A percentile compares a stretch with the other conserved stretches of the same genome.
phyloP scores from a whole-genome alignment of 2,888 invertebrate genomes.

The Congeria kusceri region DNA sequence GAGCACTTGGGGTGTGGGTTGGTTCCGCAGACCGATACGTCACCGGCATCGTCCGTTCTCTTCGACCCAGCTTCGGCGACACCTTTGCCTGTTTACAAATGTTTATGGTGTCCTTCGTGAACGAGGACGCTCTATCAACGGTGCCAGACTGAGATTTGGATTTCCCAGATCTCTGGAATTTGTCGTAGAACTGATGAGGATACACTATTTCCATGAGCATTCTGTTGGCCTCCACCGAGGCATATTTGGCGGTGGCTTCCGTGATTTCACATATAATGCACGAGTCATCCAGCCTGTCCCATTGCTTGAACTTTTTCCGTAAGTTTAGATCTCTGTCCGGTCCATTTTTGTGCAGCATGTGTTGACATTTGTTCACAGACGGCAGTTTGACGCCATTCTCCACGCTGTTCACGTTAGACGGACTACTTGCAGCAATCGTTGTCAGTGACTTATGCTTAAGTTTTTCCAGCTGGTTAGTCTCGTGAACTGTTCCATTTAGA shows the following conservation, averaged over 20 bases:
- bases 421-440: too few species aligned
- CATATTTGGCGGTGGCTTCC: slow-evolving; percentile 45
- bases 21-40: background rate
- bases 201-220: slow-evolving; percentile 56
- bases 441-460: too few species aligned
- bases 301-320: slow-evolving; percentile 4
- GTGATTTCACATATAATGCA: slow-evolving; percentile 51
- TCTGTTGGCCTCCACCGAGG: slow-evolving; percentile 45
- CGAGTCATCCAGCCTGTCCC: background rate
- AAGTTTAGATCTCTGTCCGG: background rate
- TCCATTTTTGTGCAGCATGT: slow-evolving; percentile 4
- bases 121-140: background rate
- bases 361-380: background rate
- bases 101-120: slow-evolving; percentile 21
- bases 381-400: slow-evolving; percentile 1
- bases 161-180: slow-evolving; percentile 44
- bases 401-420: too few species aligned
- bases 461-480: too few species aligned
- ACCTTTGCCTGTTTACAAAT: slow-evolving; percentile 41
- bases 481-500: too few species aligned
- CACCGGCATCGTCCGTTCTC: background rate
- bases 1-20: background rate
- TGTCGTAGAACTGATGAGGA: slow-evolving; percentile 58
- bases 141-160: background rate
- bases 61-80: slow-evolving; percentile 9